Evolutionary conservation across 2,888 invertebrate genomes (phyloP).

Genomic region (Mamestra brassicae): DNA sequence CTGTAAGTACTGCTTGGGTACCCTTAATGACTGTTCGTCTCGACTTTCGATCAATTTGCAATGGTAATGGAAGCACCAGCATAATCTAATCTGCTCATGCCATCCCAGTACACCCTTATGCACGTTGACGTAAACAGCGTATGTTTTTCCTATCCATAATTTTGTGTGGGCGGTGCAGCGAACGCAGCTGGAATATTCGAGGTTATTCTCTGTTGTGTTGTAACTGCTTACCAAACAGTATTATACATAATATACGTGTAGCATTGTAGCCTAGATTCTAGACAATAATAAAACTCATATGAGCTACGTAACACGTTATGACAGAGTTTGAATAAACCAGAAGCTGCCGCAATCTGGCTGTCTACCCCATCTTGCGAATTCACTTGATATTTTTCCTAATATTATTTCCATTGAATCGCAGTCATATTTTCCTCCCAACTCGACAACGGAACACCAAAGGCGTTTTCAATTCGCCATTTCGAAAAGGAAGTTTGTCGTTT

Average conservation of each 20-base stretch:
- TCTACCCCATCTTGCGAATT: slow-evolving; percentile 9
- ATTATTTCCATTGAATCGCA: not conserved
- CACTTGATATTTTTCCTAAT: not conserved
- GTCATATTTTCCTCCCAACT: slow-evolving; percentile 26
- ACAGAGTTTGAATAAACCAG: slow-evolving; percentile 42
- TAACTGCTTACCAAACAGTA: slow-evolving; percentile 57
- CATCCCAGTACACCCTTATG: slow-evolving; percentile 11
- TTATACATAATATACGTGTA: slow-evolving; percentile 52
- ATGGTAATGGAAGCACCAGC: slow-evolving; percentile 46
- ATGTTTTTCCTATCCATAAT: slow-evolving; percentile 48
- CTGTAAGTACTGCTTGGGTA: slow-evolving; percentile 55
- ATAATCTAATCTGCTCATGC: slow-evolving; percentile 24
- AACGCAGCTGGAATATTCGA: slow-evolving; percentile 56
- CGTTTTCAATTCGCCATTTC: slow-evolving; percentile 71
- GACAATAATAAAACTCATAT: slow-evolving; percentile 54
- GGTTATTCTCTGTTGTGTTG: slow-evolving; percentile 56
- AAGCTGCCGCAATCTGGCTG: slow-evolving; percentile 19
- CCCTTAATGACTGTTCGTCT: slow-evolving; percentile 53
- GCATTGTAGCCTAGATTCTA: slow-evolving; percentile 57
- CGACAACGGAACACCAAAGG: slow-evolving; percentile 58
- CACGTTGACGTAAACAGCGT: slow-evolving; percentile 32
- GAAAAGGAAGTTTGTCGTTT: slow-evolving; percentile 82
- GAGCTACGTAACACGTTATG: slow-evolving; percentile 53
- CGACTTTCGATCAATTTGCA: slow-evolving; percentile 58
- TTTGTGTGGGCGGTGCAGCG: slow-evolving; percentile 52